Conservation (phyloP, 2,797 vertebrate species). For the Syndactyla subalaris region DNA sequence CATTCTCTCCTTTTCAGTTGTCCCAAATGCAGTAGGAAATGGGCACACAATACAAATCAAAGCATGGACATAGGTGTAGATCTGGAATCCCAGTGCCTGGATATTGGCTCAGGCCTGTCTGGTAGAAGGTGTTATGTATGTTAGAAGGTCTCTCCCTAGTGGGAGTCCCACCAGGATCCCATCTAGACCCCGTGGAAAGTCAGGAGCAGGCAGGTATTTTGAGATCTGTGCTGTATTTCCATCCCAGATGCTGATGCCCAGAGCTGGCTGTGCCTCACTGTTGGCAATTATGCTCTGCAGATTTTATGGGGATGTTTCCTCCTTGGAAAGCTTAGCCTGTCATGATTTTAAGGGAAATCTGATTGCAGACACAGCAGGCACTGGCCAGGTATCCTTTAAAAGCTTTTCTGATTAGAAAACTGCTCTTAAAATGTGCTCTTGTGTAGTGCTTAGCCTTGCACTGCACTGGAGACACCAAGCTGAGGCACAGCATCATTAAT, state of each 20-base stretch:
- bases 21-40: neutral
- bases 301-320: neutral
- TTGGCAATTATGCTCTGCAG: neutral
- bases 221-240: neutral
- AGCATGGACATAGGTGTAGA: neutral
- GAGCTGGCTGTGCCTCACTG: neutral
- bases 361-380: neutral
- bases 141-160: neutral
- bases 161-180: neutral
- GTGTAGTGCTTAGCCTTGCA: neutral
- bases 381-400: neutral
- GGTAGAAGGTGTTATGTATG: neutral
- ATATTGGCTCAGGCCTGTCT: accelerated
- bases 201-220: neutral
- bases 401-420: constrained; percentile 17
- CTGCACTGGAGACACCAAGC: neutral
- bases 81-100: neutral
- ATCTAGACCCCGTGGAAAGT: neutral
- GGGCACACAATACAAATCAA: neutral
- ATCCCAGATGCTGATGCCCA: neutral
- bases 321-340: neutral
- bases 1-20: neutral
- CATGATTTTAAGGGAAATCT: neutral
- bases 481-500: neutral
- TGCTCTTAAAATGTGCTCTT: neutral